Evolutionary conservation across 2,113 vertebrate species (phyloP).

Genomic region (Pipa parva): DNA sequence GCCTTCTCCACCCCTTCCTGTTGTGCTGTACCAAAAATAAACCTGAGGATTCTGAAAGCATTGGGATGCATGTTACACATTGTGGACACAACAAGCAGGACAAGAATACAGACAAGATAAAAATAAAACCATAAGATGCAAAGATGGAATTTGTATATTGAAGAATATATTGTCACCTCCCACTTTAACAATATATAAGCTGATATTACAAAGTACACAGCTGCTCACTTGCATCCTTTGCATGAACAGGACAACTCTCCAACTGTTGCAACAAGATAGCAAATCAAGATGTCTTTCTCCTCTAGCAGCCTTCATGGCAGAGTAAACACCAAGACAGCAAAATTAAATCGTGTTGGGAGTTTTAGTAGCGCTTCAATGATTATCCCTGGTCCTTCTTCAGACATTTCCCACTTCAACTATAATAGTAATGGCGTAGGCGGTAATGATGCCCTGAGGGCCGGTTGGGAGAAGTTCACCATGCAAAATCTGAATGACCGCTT

Average conservation of each 20-base stretch:
- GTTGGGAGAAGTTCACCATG: slow-evolving; percentile 65
- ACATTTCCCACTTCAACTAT: too few species aligned
- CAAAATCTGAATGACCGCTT: slow-evolving; percentile 72
- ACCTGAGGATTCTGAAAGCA: too few species aligned
- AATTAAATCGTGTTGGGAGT: background rate
- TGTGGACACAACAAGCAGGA: slow-evolving; percentile 9
- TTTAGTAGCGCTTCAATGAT: slow-evolving; percentile 27
- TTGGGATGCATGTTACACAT: slow-evolving; percentile 22
- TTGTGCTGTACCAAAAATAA: slow-evolving; percentile 24
- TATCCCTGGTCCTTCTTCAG: slow-evolving; percentile 5
- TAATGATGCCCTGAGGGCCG: slow-evolving; percentile 48
- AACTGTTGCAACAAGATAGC: background rate
- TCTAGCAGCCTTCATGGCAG: background rate
- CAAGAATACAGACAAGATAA: slow-evolving; percentile 4
- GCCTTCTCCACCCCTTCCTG: slow-evolving; percentile 18
- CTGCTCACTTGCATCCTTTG: slow-evolving; percentile 5
- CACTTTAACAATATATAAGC: slow-evolving; percentile 27
- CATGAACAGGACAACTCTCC: background rate
- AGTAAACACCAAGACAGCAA: slow-evolving; percentile 2
- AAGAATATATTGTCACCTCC: slow-evolving; percentile 21
- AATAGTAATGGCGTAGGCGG: slow-evolving; percentile 5
- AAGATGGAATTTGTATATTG: slow-evolving; percentile 22
- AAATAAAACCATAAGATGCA: slow-evolving; percentile 22
- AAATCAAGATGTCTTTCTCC: slow-evolving; percentile 11
- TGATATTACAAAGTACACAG: background rate